Evolutionary conservation across 2,797 vertebrate genomes (phyloP).

Genomic region (Coreius guichenoti): DNA sequence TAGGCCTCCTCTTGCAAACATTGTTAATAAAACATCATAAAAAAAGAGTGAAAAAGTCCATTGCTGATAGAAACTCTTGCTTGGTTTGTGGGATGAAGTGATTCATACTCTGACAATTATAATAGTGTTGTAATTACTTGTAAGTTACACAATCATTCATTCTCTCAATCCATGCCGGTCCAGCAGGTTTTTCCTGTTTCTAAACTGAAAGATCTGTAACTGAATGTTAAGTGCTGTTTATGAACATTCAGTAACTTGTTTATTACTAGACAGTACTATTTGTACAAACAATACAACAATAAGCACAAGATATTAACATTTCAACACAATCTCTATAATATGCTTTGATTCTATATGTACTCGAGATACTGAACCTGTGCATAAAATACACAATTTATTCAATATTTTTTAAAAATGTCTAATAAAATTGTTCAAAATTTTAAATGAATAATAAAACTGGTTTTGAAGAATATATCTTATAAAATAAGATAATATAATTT

Average conservation of each 20-base stretch:
- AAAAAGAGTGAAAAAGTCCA: neutral
- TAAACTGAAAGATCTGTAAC: constrained; percentile 14
- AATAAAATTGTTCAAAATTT: neutral
- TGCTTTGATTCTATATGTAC: neutral
- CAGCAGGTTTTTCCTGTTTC: constrained; percentile 55
- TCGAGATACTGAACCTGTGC: neutral
- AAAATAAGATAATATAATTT: no score
- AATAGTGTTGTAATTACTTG: neutral
- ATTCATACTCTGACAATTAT: neutral
- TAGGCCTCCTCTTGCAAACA: no score
- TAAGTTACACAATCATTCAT: neutral
- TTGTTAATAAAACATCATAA: neutral
- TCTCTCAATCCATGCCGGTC: constrained; percentile 11
- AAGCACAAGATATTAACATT: neutral
- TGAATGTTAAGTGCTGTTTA: neutral
- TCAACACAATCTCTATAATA: neutral
- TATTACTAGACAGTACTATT: neutral
- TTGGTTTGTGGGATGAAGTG: neutral
- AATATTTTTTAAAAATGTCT: no score
- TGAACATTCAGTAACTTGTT: neutral
- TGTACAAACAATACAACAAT: neutral
- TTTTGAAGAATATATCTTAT: neutral
- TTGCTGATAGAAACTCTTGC: neutral
- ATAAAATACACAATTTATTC: no score
- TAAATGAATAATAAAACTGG: neutral